Evolutionary conservation across 2,113 vertebrate species (phyloP).

Genomic region (Murina feae): DNA sequence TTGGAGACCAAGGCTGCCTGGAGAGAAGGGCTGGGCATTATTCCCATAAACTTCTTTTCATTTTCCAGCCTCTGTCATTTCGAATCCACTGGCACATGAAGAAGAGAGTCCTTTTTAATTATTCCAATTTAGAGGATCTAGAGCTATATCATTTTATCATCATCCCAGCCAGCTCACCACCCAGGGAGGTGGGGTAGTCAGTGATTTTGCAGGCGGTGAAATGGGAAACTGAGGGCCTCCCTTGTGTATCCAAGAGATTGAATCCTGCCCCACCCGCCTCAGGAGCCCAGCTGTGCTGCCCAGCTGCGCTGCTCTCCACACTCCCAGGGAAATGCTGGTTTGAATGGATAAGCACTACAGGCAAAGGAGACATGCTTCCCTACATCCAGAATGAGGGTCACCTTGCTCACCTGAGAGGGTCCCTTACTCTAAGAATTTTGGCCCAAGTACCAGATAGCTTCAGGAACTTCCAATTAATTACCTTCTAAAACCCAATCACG

Average conservation of each 20-base stretch:
- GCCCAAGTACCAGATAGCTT: background rate
- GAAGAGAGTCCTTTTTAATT: background rate
- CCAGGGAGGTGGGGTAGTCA: background rate
- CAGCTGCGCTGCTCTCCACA: background rate
- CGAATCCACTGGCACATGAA: background rate
- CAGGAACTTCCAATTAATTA: background rate
- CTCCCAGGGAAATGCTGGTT: no score
- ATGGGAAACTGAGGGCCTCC: background rate
- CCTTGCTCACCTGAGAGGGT: background rate
- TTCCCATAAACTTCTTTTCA: background rate
- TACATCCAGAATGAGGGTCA: no score
- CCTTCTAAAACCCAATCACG: background rate
- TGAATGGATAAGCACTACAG: background rate
- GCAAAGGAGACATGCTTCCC: background rate
- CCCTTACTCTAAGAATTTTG: background rate
- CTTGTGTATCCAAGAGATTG: background rate
- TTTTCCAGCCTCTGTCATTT: background rate
- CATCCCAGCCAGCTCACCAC: background rate
- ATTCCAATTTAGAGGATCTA: background rate
- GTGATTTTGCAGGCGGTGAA: background rate
- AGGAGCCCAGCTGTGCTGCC: no score
- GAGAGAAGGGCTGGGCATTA: background rate
- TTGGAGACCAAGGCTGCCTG: background rate
- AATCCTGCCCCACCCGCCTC: accelerated
- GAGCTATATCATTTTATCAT: background rate